Evolutionary conservation across 2,797 vertebrate genomes (phyloP).

Genomic region (Parotocinclus haroldoi): DNA sequence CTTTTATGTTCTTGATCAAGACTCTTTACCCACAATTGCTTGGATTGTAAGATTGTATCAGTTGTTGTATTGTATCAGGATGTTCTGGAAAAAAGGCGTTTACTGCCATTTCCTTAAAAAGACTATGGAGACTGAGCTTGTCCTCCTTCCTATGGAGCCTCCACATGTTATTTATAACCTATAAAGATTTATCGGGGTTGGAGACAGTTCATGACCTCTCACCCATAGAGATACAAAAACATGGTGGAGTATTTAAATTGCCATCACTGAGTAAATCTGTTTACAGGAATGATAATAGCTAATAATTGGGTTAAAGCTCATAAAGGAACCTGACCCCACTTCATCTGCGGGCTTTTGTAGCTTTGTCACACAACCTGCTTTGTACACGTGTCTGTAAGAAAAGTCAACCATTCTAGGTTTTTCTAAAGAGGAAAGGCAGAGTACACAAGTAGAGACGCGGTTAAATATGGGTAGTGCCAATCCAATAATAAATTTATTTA

Average conservation of each 20-base stretch:
- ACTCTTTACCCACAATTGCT: too few relatives aligned
- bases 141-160: neutral
- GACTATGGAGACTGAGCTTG: too few relatives aligned
- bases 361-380: slow-evolving; percentile 3
- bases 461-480: too few relatives aligned
- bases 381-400: neutral
- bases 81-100: too few relatives aligned
- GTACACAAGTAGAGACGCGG: too few relatives aligned
- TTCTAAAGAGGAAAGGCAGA: too few relatives aligned
- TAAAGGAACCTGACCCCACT: neutral
- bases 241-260: slow-evolving; percentile 22
- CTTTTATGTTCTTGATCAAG: too few relatives aligned
- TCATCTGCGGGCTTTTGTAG: slow-evolving; percentile 8
- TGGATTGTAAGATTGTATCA: too few relatives aligned
- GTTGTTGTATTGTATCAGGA: too few relatives aligned
- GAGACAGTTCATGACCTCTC: slow-evolving; percentile 33
- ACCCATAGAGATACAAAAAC: slow-evolving; percentile 25
- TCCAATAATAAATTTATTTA: too few relatives aligned
- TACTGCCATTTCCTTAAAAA: too few relatives aligned
- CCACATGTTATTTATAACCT: slow-evolving; percentile 25
- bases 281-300: slow-evolving; percentile 20
- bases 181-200: slow-evolving; percentile 9
- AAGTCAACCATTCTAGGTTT: neutral
- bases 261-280: slow-evolving; percentile 23
- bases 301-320: slow-evolving; percentile 15